Percentiles rank a stretch among this genome's conserved stretches.
Evolutionary conservation across 2,888 invertebrate genomes (phyloP).

Genomic region (Drepanosiphum platanoidis): DNA sequence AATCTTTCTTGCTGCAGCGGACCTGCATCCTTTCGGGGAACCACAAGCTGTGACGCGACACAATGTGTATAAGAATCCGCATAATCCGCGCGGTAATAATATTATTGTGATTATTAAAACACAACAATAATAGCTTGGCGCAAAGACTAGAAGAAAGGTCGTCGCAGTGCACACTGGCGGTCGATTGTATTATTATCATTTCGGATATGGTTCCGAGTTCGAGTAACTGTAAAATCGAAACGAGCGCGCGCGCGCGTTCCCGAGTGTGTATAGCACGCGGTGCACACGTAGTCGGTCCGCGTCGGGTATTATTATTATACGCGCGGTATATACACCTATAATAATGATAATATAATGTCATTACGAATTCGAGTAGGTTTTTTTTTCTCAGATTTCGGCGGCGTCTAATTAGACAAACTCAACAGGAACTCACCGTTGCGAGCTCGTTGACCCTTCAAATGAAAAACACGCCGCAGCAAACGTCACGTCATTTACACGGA

Average conservation of each 20-base stretch:
- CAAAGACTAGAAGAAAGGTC: background rate
- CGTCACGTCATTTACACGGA: background rate
- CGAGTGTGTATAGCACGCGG: background rate
- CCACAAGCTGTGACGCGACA: too few relatives aligned
- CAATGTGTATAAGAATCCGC: background rate
- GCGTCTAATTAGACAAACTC: background rate
- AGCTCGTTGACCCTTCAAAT: slow-evolving; percentile 4
- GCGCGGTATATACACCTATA: too few relatives aligned
- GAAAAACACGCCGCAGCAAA: background rate
- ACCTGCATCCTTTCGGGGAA: too few relatives aligned
- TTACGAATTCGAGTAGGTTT: background rate
- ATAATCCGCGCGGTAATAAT: background rate
- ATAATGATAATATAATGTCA: background rate
- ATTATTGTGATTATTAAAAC: too few relatives aligned
- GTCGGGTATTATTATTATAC: too few relatives aligned
- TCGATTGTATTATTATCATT: background rate
- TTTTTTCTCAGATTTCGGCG: background rate
- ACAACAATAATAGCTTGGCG: background rate
- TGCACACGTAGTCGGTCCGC: too few relatives aligned
- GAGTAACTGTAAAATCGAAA: background rate
- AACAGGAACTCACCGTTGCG: background rate
- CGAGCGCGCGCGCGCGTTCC: background rate
- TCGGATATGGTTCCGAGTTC: background rate
- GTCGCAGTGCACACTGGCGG: background rate
- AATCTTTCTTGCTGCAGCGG: too few relatives aligned